A percentile compares a stretch with the other conserved stretches of the same genome.
Evolutionary conservation across 2,797 vertebrate species (phyloP).

Genomic region (Micrastur ruficollis): DNA sequence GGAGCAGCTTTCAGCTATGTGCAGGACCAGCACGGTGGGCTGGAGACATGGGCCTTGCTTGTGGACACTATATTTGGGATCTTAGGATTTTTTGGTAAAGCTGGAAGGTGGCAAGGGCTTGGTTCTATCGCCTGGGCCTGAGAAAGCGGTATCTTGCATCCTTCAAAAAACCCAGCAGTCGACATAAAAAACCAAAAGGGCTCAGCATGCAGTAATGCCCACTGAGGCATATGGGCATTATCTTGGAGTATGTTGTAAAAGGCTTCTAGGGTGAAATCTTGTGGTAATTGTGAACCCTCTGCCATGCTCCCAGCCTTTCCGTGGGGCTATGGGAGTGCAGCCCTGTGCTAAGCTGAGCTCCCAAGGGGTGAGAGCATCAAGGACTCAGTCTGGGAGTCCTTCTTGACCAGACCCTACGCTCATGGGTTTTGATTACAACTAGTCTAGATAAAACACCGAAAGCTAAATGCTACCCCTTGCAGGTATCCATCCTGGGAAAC

Average conservation of each 20-base stretch:
- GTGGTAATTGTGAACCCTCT: neutral
- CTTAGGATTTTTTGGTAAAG: neutral
- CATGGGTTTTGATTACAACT: neutral
- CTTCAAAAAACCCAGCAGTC: neutral
- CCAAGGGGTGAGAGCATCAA: neutral
- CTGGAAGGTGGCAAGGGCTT: neutral
- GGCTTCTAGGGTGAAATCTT: neutral
- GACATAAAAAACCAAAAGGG: neutral
- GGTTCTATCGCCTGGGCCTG: neutral
- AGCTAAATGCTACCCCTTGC: neutral
- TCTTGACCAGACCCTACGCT: accelerated
- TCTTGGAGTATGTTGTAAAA: neutral
- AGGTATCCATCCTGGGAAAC: neutral
- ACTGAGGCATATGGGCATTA: accelerated
- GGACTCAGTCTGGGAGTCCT: neutral
- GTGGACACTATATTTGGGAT: neutral
- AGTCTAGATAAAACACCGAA: neutral
- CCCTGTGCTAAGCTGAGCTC: neutral
- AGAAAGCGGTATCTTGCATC: neutral
- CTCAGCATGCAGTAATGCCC: neutral
- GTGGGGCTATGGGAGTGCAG: neutral
- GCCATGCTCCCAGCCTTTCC: neutral
- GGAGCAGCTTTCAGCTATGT: neutral
- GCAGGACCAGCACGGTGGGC: neutral
- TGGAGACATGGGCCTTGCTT: neutral